Evolutionary conservation across 1,140 invertebrate species (phyloP), one percentile per base, ranked within the genome.

Genomic region (Drosophila tristis): DNA sequence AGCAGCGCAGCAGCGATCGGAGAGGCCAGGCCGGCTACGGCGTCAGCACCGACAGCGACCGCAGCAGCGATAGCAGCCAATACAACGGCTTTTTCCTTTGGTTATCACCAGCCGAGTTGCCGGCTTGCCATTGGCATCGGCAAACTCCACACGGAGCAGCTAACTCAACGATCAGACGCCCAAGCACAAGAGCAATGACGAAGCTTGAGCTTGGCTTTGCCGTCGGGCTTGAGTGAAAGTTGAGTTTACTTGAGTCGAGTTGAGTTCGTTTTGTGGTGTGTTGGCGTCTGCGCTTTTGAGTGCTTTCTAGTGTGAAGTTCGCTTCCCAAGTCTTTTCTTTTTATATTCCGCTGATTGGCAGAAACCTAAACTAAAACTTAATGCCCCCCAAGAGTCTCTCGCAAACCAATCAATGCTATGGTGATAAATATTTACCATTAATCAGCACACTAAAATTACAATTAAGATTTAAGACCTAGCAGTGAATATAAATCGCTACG

Each of bases 241-340:
- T 61, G 60, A 65, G 55, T 61, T 35, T 57, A 68, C 49, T 45
- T 51, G 47, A 51, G 71, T 45, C 62, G 44, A 65, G 49, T 65
- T 51, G 61, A 57, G 58, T 66, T 63, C 25, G 49, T 25, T 68
- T 74, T 53, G 53, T 50, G 51, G 29, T 51, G 57, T 45, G 72
- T 49, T 76, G 63, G 56, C 51, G 13, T n/a, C 8, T 31, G 0
- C 11, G 16, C 48, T 8, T 48, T 67, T 59, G 65, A 65, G 58
- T 39, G 16, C 15, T 58, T 9, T 5, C 42, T 63, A 63, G 57
- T 2, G 62, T 15, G 13, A 62, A 65, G 74, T 86, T 87, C 20
- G 78, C 78, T 58, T 49, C 66, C 66, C 80, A 71, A 86, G 78
- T 86, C 82, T 86, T 73, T 80, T 42, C 74, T 73, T 59, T 75